Evolutionary conservation across 2,797 vertebrate species (phyloP).

Genomic region (Hyperoplus immaculatus): DNA sequence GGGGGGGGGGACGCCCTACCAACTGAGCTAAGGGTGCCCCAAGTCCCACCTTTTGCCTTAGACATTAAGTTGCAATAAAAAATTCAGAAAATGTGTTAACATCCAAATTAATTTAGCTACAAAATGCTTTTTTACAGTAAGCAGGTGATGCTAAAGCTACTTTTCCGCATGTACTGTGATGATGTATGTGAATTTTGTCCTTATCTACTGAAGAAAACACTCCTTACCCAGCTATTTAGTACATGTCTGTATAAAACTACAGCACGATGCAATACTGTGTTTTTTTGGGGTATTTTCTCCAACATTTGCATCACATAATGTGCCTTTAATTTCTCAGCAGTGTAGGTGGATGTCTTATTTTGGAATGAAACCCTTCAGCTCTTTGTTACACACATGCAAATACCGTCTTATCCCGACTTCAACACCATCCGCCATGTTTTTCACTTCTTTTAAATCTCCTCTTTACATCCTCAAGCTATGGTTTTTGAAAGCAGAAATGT

Average conservation of each 20-base stretch:
- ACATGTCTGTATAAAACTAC: neutral
- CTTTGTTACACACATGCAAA: slow-evolving; percentile 67
- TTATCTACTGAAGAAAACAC: neutral
- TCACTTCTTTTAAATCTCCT: slow-evolving; percentile 55
- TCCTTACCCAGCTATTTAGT: neutral
- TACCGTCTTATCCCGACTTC: slow-evolving; percentile 17
- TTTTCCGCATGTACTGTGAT: too few species aligned
- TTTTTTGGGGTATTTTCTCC: neutral
- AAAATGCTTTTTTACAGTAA: too few species aligned
- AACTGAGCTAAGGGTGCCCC: too few species aligned
- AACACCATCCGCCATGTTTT: slow-evolving; percentile 24
- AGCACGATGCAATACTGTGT: neutral
- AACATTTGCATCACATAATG: neutral
- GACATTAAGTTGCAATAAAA: too few species aligned
- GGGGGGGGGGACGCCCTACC: too few species aligned
- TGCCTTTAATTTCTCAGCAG: slow-evolving; percentile 25
- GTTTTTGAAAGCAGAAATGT: slow-evolving; percentile 50
- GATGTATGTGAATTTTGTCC: neutral
- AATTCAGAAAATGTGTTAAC: too few species aligned
- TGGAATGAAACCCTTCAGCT: slow-evolving; percentile 17
- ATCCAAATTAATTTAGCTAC: too few species aligned
- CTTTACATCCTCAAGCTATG: slow-evolving; percentile 46
- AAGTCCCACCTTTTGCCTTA: too few species aligned
- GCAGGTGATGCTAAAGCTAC: too few species aligned
- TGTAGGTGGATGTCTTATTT: slow-evolving; percentile 52